A percentile compares a stretch with the other conserved stretches of the same genome.
Conservation (phyloP, 2,797 vertebrate species). For the Macrochelys suwanniensis region DNA sequence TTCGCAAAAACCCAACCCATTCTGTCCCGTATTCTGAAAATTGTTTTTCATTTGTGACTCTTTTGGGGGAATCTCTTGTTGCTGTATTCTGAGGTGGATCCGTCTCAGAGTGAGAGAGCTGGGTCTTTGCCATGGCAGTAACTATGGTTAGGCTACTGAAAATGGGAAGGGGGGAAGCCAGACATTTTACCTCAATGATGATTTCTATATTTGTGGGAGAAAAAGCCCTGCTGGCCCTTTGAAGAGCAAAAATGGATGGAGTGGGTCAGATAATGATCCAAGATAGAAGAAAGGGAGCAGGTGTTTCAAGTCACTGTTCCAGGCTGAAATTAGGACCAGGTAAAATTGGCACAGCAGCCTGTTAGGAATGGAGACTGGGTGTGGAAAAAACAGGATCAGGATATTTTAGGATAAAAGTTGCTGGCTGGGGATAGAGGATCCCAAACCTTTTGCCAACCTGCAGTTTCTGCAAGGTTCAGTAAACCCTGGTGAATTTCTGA, state of each 20-base stretch:
- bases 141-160: constrained; percentile 2
- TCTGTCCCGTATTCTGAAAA: neutral
- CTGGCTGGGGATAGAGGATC: neutral
- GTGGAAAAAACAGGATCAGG: neutral
- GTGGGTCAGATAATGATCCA: constrained; percentile 19
- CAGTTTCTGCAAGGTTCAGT: neutral
- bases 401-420: neutral
- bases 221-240: neutral
- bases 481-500: neutral
- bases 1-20: neutral
- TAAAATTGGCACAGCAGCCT: constrained; percentile 1
- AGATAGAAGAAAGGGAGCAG: constrained; percentile 27
- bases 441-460: neutral
- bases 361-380: constrained; percentile 7
- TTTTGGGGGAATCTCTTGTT: neutral
- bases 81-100: neutral
- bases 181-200: neutral
- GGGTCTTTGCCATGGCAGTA: neutral
- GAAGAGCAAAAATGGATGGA: constrained; percentile 19
- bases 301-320: constrained; percentile 34
- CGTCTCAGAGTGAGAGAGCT: constrained; percentile 5
- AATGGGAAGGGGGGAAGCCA: neutral
- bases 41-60: neutral
- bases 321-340: constrained; percentile 57
- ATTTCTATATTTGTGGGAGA: neutral